These are phyloP conservation scores for Nebria brevicollis DNA, from an alignment of 2,888 invertebrate genomes.

Conservation along the genomic window DNA sequence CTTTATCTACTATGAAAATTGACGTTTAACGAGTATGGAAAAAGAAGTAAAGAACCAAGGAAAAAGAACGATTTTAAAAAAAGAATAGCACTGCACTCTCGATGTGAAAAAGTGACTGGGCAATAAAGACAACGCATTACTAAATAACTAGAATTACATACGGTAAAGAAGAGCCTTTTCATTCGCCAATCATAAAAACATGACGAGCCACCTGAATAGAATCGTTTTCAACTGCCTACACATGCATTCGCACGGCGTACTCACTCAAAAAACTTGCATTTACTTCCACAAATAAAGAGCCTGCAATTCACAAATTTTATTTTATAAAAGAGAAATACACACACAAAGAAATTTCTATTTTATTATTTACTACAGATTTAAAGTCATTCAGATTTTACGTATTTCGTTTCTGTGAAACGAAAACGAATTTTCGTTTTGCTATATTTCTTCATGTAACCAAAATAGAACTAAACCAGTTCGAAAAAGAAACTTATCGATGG, in stretches of 20 bases:
- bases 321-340: too few species aligned
- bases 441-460: too few species aligned
- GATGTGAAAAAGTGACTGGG: constrained; percentile 1
- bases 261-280: background rate
- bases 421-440: too few species aligned
- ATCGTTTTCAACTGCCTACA: background rate
- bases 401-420: too few species aligned
- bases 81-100: background rate
- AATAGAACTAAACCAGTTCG: background rate
- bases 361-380: too few species aligned
- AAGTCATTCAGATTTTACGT: too few species aligned
- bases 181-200: constrained; percentile 1
- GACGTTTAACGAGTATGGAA: background rate
- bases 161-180: background rate
- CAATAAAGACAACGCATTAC: background rate
- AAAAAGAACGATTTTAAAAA: background rate
- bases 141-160: background rate
- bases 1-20: background rate
- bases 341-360: too few species aligned
- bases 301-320: too few species aligned
- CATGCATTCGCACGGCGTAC: background rate
- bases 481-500: background rate
- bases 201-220: constrained; percentile 1
- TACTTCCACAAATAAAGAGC: background rate
- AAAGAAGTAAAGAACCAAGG: background rate